Percentiles rank a stretch among this genome's conserved stretches.
These are phyloP conservation scores for Clarias magur DNA, from an alignment of 2,113 vertebrate genomes.

Conservation along the genomic window DNA sequence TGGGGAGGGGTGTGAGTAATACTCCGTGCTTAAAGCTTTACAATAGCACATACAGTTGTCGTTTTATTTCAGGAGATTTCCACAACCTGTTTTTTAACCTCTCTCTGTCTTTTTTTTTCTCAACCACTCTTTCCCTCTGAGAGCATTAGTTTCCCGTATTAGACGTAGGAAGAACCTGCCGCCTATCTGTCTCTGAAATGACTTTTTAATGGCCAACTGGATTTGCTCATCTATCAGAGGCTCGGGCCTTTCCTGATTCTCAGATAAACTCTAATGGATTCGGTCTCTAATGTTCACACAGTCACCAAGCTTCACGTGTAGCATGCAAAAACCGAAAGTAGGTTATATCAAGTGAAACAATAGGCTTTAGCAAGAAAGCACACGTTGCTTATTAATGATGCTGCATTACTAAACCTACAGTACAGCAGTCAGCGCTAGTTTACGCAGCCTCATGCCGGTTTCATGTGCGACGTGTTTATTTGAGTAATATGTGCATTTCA, in stretches of 20 bases:
- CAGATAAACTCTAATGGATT: conserved; percentile 55
- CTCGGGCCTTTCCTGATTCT: conserved; percentile 59
- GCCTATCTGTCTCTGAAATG: conserved; percentile 81
- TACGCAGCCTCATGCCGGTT: background rate
- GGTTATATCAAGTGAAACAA: conserved; percentile 1
- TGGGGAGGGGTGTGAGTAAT: background rate
- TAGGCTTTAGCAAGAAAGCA: background rate
- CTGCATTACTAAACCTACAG: background rate
- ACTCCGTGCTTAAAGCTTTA: conserved; percentile 1
- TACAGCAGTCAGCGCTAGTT: background rate
- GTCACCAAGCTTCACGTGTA: conserved; percentile 54
- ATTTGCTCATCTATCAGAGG: conserved; percentile 77
- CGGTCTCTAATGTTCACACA: conserved; percentile 57
- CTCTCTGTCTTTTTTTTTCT: conserved; percentile 19
- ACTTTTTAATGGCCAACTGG: conserved; percentile 80
- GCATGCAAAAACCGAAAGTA: background rate
- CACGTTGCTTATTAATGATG: background rate
- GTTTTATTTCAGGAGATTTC: conserved; percentile 27
- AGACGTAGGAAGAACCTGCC: conserved; percentile 70
- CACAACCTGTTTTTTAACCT: conserved; percentile 45
- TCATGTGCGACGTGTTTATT: background rate
- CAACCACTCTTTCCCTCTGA: conserved; percentile 21
- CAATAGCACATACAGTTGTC: background rate
- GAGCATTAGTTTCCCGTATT: conserved; percentile 41
- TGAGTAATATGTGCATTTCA: background rate